phyloP scores from a whole-genome alignment of 2,797 vertebrate species.

The Paedocypris micromegethes region DNA sequence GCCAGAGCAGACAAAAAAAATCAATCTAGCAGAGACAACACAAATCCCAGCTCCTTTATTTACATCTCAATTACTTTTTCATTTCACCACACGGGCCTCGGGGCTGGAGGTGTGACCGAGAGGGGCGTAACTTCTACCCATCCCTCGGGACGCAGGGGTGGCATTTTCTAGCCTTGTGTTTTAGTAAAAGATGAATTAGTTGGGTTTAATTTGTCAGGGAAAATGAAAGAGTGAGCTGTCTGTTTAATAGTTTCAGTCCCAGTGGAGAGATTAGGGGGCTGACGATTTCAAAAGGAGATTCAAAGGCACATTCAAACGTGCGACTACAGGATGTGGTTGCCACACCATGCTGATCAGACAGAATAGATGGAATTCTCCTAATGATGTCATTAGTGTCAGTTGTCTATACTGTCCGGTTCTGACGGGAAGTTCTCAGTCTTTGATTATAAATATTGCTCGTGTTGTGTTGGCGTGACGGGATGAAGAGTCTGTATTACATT shows the following conservation, averaged over 20 bases:
- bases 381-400: background rate
- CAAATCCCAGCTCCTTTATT: slow-evolving; percentile 41
- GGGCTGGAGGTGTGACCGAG: slow-evolving; percentile 18
- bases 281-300: slow-evolving; percentile 32
- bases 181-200: slow-evolving; percentile 34
- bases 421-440: too few species aligned
- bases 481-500: too few species aligned
- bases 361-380: slow-evolving; percentile 6
- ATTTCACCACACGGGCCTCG: slow-evolving; percentile 32
- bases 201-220: slow-evolving; percentile 42
- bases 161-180: slow-evolving; percentile 17
- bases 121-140: slow-evolving; percentile 29
- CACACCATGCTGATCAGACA: slow-evolving; percentile 9
- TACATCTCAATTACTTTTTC: slow-evolving; percentile 50
- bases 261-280: slow-evolving; percentile 26
- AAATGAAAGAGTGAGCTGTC: slow-evolving; percentile 34
- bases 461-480: too few species aligned
- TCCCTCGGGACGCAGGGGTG: slow-evolving; percentile 27
- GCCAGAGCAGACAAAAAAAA: slow-evolving; percentile 45
- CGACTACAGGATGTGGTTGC: slow-evolving; percentile 26
- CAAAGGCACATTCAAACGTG: slow-evolving; percentile 19
- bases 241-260: slow-evolving; percentile 31
- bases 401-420: background rate
- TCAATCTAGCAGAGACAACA: slow-evolving; percentile 46
- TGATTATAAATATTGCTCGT: too few species aligned